phyloP scores from a whole-genome alignment of 1,140 invertebrate genomes.

The Penaeus vannamei region DNA sequence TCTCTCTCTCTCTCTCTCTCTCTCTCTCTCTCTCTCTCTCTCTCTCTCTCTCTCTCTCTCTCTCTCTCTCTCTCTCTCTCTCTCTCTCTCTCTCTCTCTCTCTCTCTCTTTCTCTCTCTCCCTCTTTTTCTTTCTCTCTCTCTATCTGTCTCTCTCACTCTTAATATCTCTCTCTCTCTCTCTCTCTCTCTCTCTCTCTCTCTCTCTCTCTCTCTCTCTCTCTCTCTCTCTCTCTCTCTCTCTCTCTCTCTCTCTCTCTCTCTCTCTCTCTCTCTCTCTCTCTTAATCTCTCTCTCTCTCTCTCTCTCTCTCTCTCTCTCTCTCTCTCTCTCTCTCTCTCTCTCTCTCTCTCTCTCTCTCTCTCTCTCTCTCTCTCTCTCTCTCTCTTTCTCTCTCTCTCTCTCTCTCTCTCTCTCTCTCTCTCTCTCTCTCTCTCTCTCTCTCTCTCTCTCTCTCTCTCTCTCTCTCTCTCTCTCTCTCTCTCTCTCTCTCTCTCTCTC shows the following conservation, averaged over 20 bases:
- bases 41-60: neutral
- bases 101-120: conserved; percentile 39
- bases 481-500: neutral
- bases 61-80: neutral
- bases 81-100: conserved; percentile 40
- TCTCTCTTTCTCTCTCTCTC: conserved; percentile 37
- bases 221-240: neutral
- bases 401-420: conserved; percentile 33
- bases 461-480: neutral
- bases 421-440: neutral
- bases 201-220: neutral
- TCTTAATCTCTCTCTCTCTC: neutral
- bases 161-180: neutral
- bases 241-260: neutral
- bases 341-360: neutral
- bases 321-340: conserved; percentile 23
- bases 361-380: conserved; percentile 26
- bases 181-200: neutral
- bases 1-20: neutral
- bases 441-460: neutral
- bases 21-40: neutral
- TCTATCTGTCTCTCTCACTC: neutral
- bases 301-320: neutral
- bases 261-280: neutral
- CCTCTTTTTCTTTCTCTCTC: neutral